These are phyloP conservation scores for Tor tambroides DNA, from an alignment of 2,113 vertebrate species.

Conservation along the genomic window DNA sequence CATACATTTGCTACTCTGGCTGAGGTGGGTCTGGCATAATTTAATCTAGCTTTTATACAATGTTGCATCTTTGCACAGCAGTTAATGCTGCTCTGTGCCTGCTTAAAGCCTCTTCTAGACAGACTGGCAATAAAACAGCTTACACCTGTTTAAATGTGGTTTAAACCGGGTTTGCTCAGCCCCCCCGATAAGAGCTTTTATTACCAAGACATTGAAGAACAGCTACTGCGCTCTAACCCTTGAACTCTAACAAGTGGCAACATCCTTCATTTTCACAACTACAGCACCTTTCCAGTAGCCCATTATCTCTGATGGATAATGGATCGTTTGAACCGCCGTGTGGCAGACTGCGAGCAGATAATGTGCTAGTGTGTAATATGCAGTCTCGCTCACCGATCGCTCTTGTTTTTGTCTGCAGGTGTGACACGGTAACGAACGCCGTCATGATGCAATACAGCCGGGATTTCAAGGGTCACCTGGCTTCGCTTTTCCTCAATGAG, in stretches of 20 bases:
- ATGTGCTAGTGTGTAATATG: not conserved
- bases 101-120: not conserved
- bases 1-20: no score
- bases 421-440: slow-evolving; percentile 94
- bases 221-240: not conserved
- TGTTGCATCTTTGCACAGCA: not conserved
- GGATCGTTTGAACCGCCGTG: not conserved
- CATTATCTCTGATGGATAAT: not conserved
- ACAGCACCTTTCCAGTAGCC: not conserved
- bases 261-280: not conserved
- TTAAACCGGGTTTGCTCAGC: not conserved
- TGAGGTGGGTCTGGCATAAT: not conserved
- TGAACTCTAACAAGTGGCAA: not conserved
- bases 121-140: not conserved
- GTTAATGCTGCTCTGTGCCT: not conserved
- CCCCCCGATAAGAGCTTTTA: not conserved
- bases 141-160: not conserved
- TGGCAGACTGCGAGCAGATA: not conserved
- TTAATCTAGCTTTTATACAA: not conserved
- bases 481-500: slow-evolving; percentile 96
- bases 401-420: slow-evolving; percentile 72
- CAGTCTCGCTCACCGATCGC: not conserved
- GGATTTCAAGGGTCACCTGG: slow-evolving; percentile 96
- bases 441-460: slow-evolving; percentile 99
- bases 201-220: not conserved